Evolutionary conservation across 2,888 invertebrate genomes (phyloP), one percentile per base, ranked within the genome.

Genomic region (Diaperis boleti): DNA sequence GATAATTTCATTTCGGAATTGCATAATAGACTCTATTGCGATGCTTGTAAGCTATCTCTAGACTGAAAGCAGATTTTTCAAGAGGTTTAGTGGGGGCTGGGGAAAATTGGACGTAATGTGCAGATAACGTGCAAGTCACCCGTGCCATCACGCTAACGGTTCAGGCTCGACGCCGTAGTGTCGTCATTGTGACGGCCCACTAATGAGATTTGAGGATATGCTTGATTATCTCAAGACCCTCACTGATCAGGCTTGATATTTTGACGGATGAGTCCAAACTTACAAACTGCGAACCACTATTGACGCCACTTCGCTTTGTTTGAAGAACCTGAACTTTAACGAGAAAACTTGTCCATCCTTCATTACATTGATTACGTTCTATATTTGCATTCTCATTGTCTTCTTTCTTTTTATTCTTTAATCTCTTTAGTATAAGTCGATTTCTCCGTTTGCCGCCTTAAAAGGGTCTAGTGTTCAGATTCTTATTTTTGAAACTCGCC

Each of bases 1-100:
- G 73, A 73, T 77, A 76, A 78, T 76, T 78, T 74, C 74, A 74
- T 76, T 76, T 73, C 68, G 70, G 74, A 76, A 77, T 76, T 76
- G 76, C 75, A 75, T 78, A 76, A 77, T 74, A 70, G 67, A 60
- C 67, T 72, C 69, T 68, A 74, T 75, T 73, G 69, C 52, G 69
- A 67, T 66, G 70, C 69, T 67, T 67, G 71, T 74, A 73, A 73
- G 74, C 72, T 71, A 72, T 72, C 68, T 70, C 68, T 64, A 67
- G 72, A 74, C 67, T 67, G 73, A 73, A 72, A 75, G 69, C 75
- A 76, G 73, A 75, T 75, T 76, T 74, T 73, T 74, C 68, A 69
- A 69, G 71, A 64, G 70, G 64, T 64, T 41, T 44, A 31, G 42
- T 50, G 59, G 69, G 69, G 63, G 37, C 50, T 59, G 59, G 52